Conservation (phyloP, 2,797 vertebrate species). For the Rhinophrynus dorsalis region DNA sequence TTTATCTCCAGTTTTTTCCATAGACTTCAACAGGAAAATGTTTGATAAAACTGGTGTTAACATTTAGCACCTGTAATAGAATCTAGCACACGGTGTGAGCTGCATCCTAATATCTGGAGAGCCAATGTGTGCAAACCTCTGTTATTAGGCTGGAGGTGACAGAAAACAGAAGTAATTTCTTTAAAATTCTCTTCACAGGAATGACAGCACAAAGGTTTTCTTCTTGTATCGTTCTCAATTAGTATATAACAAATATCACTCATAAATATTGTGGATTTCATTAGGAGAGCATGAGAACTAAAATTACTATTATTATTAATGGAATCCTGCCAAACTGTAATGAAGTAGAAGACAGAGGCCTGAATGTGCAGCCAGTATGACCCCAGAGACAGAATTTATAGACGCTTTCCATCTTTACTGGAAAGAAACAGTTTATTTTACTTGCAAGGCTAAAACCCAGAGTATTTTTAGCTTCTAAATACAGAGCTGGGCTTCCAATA, state of each 20-base stretch:
- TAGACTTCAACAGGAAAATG: too few species aligned
- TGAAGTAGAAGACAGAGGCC: slow-evolving; percentile 27
- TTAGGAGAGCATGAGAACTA: slow-evolving; percentile 24
- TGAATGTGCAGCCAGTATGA: slow-evolving; percentile 19
- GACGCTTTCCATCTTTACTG: slow-evolving; percentile 31
- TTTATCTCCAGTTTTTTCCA: too few species aligned
- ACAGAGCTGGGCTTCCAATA: slow-evolving; percentile 22
- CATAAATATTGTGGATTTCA: slow-evolving; percentile 9
- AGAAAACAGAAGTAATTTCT: background rate
- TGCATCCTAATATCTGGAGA: too few species aligned
- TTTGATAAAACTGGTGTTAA: too few species aligned
- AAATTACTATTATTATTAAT: slow-evolving; percentile 39
- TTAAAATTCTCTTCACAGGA: background rate
- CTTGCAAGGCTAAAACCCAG: slow-evolving; percentile 7
- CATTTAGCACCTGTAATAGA: too few species aligned
- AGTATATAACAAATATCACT: slow-evolving; percentile 16
- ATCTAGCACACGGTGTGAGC: too few species aligned
- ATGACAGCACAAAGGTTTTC: background rate
- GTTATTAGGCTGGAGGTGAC: background rate
- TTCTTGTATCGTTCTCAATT: background rate
- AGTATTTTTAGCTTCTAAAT: slow-evolving; percentile 46
- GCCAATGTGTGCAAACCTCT: too few species aligned
- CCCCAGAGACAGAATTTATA: slow-evolving; percentile 30
- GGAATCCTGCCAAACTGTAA: slow-evolving; percentile 26
- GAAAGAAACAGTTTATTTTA: slow-evolving; percentile 42